Percentiles rank a stretch among this genome's conserved stretches.
phyloP scores from a whole-genome alignment of 2,888 invertebrate genomes.

The Andrena camellia region DNA sequence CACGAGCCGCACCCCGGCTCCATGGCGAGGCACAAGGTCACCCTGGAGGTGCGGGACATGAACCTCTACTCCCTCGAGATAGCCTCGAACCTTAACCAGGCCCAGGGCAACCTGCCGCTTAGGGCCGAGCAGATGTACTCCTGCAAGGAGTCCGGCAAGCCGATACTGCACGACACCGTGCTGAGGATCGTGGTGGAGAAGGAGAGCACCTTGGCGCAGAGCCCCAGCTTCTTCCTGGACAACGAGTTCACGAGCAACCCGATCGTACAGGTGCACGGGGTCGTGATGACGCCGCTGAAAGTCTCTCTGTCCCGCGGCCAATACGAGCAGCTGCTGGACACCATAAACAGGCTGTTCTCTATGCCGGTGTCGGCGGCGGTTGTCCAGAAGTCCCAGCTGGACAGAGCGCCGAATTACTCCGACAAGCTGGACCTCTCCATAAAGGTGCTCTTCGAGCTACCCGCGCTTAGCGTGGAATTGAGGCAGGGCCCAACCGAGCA shows the following conservation, averaged over 20 bases:
- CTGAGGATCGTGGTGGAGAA: conserved; percentile 90
- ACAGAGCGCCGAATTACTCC: conserved; percentile 76
- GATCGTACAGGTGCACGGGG: conserved; percentile 86
- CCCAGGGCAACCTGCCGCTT: conserved; percentile 84
- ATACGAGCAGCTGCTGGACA: conserved; percentile 95
- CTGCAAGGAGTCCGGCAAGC: conserved; percentile 91
- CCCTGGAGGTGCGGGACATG: conserved; percentile 93
- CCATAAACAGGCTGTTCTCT: conserved; percentile 85
- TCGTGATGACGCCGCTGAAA: conserved; percentile 93
- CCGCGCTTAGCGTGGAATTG: conserved; percentile 91
- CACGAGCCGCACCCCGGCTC: conserved; percentile 80
- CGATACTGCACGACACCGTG: conserved; percentile 95
- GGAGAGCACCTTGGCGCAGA: conserved; percentile 74
- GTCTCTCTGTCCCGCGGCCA: conserved; percentile 94
- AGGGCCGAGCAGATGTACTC: conserved; percentile 91
- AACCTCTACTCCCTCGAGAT: conserved; percentile 93
- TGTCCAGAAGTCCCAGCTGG: conserved; percentile 74
- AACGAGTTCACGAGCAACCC: conserved; percentile 74
- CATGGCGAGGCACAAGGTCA: conserved; percentile 78
- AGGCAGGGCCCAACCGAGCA: conserved; percentile 91
- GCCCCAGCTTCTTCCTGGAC: conserved; percentile 74
- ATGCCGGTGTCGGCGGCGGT: conserved; percentile 80
- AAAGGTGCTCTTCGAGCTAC: conserved; percentile 90
- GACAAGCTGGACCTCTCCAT: conserved; percentile 81
- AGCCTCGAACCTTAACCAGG: conserved; percentile 76